Evolutionary conservation across 1,140 invertebrate species (phyloP).

Genomic region (Pogonomyrmex californicus): DNA sequence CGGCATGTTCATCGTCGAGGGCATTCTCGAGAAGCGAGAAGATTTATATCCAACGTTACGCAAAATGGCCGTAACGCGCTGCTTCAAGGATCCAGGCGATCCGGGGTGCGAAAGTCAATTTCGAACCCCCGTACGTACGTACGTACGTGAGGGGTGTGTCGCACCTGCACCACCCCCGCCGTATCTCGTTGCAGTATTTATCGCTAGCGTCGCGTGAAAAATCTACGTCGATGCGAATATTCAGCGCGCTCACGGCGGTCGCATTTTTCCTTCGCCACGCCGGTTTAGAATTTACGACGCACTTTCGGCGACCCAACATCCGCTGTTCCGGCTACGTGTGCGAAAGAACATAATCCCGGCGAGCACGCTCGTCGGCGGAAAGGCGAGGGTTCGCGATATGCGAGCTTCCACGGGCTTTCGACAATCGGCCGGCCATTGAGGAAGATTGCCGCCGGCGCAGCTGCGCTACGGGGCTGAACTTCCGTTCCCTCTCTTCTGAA

Average conservation of each 20-base stretch:
- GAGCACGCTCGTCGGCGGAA: neutral
- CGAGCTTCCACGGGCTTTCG: conserved; percentile 47
- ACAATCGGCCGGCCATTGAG: conserved; percentile 33
- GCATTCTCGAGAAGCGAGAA: conserved; percentile 4
- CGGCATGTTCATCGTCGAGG: conserved; percentile 27
- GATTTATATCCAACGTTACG: conserved; percentile 50
- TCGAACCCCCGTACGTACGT: conserved; percentile 35
- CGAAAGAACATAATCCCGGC: conserved; percentile 57
- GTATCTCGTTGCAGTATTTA: conserved; percentile 44
- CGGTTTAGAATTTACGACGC: conserved; percentile 40
- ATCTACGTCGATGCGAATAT: conserved; percentile 54
- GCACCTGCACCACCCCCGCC: neutral
- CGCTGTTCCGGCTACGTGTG: neutral
- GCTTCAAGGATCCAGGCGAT: neutral
- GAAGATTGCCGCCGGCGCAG: conserved; percentile 30
- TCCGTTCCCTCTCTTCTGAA: conserved; percentile 20
- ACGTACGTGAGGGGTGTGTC: neutral
- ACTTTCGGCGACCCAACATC: conserved; percentile 60
- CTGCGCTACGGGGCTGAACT: conserved; percentile 2
- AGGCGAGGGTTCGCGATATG: neutral
- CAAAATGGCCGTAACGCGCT: conserved; percentile 19
- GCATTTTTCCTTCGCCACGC: conserved; percentile 52
- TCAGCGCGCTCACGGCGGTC: conserved; percentile 39
- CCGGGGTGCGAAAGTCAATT: conserved; percentile 35
- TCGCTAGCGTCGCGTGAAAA: conserved; percentile 50